Percentiles rank a stretch among this genome's conserved stretches.
Conservation (phyloP, 2,797 vertebrate genomes). For the Pangasius krempfi region DNA sequence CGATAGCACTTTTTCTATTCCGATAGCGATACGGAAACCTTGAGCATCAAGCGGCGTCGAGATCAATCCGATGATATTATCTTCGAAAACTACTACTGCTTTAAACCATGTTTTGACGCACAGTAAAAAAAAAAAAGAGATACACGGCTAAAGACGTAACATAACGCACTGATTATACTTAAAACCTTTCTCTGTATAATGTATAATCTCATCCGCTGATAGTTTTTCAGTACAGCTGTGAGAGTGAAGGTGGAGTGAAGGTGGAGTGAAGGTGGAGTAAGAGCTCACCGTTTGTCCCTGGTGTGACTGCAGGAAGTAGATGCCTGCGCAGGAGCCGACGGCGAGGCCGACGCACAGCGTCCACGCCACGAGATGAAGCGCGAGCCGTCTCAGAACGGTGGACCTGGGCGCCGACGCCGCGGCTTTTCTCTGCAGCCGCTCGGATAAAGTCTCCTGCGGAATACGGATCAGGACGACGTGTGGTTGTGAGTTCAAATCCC, state of each 20-base stretch:
- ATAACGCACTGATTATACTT: neutral
- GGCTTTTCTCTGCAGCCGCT: conserved; percentile 67
- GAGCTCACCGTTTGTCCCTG: conserved; percentile 39
- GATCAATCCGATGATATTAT: neutral
- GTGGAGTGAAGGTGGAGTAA: neutral
- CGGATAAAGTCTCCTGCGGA: conserved; percentile 85
- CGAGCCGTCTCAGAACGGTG: conserved; percentile 68
- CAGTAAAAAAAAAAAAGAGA: too few relatives aligned
- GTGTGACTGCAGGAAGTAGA: conserved; percentile 79
- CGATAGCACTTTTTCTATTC: neutral
- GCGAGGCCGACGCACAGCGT: conserved; percentile 76
- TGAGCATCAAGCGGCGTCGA: neutral
- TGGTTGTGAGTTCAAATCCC: neutral
- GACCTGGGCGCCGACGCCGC: conserved; percentile 63
- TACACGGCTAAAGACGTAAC: neutral
- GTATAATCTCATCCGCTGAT: neutral
- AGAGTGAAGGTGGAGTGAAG: conserved; percentile 7
- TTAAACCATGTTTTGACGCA: neutral
- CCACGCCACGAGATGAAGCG: conserved; percentile 79
- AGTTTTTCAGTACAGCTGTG: neutral
- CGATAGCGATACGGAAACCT: neutral
- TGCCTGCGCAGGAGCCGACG: conserved; percentile 73
- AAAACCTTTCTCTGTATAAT: neutral
- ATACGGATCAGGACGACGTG: neutral
- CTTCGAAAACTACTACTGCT: neutral